phyloP scores from a whole-genome alignment of 2,888 invertebrate species.

The Zaprionus obscuricornis region DNA sequence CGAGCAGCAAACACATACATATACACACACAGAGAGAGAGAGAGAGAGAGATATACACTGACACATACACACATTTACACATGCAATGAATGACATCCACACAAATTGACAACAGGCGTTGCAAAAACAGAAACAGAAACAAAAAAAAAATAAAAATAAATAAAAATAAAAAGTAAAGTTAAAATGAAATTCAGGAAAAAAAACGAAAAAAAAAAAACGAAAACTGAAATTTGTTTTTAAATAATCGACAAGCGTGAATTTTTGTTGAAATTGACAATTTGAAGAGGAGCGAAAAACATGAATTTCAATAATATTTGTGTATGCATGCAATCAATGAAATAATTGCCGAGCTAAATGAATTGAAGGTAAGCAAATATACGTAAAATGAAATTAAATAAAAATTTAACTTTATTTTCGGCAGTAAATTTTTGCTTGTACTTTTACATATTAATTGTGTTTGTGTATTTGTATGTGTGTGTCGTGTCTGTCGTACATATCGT shows the following conservation, averaged over 20 bases:
- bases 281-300: not conserved
- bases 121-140: constrained; percentile 12
- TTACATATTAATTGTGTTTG: too few relatives aligned
- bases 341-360: constrained; percentile 18
- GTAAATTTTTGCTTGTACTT: too few relatives aligned
- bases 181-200: not conserved
- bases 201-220: constrained; percentile 32
- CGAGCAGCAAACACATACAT: constrained; percentile 46
- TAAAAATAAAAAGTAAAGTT: constrained; percentile 48
- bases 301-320: constrained; percentile 10
- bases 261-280: constrained; percentile 35
- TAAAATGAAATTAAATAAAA: constrained; percentile 2
- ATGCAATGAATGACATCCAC: constrained; percentile 13
- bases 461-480: too few relatives aligned
- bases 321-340: constrained; percentile 25
- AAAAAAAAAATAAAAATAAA: constrained; percentile 46
- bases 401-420: constrained; percentile 14
- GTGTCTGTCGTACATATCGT: too few relatives aligned
- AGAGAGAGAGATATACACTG: not conserved
- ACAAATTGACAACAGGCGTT: constrained; percentile 46
- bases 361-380: not conserved
- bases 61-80: constrained; percentile 5
- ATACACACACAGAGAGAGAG: constrained; percentile 10
- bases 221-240: constrained; percentile 53
- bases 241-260: constrained; percentile 37